Percentiles rank a stretch among this genome's conserved stretches.
Conservation (phyloP, 2,113 vertebrate genomes). For the Acanthochromis polyacanthus region DNA sequence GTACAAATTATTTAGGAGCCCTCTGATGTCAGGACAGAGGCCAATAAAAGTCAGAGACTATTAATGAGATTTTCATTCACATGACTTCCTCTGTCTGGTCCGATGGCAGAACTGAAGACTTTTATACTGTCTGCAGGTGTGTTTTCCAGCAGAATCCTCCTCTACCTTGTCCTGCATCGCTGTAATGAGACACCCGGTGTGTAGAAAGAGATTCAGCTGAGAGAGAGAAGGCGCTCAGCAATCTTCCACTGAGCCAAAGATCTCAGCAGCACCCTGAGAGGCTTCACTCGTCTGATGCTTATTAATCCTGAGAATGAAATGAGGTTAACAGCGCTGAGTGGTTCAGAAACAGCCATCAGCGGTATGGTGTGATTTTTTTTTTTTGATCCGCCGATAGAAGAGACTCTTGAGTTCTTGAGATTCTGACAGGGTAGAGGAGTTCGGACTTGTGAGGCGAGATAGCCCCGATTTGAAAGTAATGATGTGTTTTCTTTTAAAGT, state of each 20-base stretch:
- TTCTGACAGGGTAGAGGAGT: not conserved
- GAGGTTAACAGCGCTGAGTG: constrained; percentile 53
- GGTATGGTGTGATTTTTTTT: not conserved
- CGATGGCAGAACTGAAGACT: constrained; percentile 12
- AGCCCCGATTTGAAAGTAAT: not conserved
- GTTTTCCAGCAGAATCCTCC: constrained; percentile 1
- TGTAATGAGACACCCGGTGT: constrained; percentile 34
- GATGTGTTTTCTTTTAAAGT: not conserved
- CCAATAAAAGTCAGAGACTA: constrained; percentile 17
- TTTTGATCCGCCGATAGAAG: constrained; percentile 22
- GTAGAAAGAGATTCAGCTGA: constrained; percentile 32
- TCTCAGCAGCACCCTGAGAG: constrained; percentile 48
- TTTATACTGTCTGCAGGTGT: constrained; percentile 29
- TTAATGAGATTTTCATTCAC: constrained; percentile 39
- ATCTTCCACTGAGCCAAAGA: constrained; percentile 53
- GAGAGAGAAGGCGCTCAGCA: constrained; percentile 11
- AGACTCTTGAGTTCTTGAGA: constrained; percentile 13
- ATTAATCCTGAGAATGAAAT: constrained; percentile 60
- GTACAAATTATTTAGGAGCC: constrained; percentile 13
- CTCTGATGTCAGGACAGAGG: not conserved
- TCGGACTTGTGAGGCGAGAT: constrained; percentile 1
- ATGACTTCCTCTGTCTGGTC: not conserved
- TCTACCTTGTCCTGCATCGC: constrained; percentile 12
- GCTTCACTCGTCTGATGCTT: constrained; percentile 37
- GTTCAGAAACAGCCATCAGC: constrained; percentile 40